Base-by-base conservation (phyloP, 2,797 vertebrate species). In the Sphenodon punctatus region DNA sequence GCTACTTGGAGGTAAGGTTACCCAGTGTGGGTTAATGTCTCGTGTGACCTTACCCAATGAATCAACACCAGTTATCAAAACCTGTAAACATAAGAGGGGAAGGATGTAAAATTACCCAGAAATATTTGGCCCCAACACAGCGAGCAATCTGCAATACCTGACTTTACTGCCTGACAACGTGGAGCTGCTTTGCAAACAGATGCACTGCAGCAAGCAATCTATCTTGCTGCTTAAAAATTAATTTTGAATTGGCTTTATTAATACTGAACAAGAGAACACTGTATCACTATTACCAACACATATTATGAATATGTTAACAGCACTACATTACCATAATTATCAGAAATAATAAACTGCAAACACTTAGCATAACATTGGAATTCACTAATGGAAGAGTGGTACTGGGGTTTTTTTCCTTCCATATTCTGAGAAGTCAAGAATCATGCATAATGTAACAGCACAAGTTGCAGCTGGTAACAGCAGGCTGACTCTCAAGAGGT, bases 361-460 rank as follows among this genome's bases (percentile, higher is more conserved):
- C n/a, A 72, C 76, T 93, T 85, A 73, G 46, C 67, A 34, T 48
- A 86, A 73, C 3, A 23, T 67, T 85, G 74, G 73, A 79, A 86
- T 80, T 87, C 49, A 30, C 70, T 89, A 75, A 89, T 60, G 78
- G 75, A 67, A 70, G 12, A 68, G 75, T 67, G 19, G 17, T 60
- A 22, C 51, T 76, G 63, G 6, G 0, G 23, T 70, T 82, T 91
- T 77, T 65, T 30, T 36, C 45, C 8, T 32, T 58, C 32, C 10
- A 48, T n/a, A 16, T 12, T 78, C 67, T 45, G 78, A 94, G 77
- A 86, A 89, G 86, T 87, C 42, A 74, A 93, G 85, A 87, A 63
- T 91, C 92, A 93, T 94, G 84, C 88, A 95, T 95, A 94, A 95
- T 95, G 88, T 69, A 95, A 89, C 3, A 93, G 69, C 7, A 1